A percentile compares a stretch with the other conserved stretches of the same genome.
Conservation (phyloP, 2,113 vertebrate species). For the Mobula birostris region DNA sequence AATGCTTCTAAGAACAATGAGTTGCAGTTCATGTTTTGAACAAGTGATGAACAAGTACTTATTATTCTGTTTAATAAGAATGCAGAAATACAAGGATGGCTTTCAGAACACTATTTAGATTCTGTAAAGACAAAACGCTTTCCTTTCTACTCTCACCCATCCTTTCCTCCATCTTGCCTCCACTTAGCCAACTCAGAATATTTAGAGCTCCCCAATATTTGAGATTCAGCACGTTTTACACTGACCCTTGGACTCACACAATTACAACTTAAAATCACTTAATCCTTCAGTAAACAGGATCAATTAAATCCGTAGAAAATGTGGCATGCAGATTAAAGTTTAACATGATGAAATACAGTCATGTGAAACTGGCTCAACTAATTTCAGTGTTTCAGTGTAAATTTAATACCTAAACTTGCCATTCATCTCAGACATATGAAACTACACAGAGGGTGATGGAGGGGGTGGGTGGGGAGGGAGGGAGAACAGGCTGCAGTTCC, state of each 20-base stretch:
- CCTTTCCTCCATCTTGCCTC: background rate
- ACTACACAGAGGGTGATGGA: background rate
- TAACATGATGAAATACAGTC: background rate
- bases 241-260: background rate
- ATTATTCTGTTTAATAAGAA: background rate
- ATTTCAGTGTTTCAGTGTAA: background rate
- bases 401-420: background rate
- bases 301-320: background rate
- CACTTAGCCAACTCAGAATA: background rate
- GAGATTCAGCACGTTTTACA: background rate
- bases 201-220: background rate
- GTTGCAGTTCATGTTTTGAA: background rate
- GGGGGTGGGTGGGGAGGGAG: too few species aligned
- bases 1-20: background rate
- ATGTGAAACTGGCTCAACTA: background rate
- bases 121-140: background rate
- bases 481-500: background rate
- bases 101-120: background rate
- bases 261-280: background rate
- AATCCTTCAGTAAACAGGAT: slow-evolving; percentile 10
- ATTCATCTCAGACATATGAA: background rate
- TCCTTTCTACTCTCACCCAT: background rate
- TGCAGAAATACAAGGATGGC: background rate
- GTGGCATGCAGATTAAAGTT: background rate
- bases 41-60: background rate